phyloP scores from a whole-genome alignment of 2,888 invertebrate species.

The Alitta virens region DNA sequence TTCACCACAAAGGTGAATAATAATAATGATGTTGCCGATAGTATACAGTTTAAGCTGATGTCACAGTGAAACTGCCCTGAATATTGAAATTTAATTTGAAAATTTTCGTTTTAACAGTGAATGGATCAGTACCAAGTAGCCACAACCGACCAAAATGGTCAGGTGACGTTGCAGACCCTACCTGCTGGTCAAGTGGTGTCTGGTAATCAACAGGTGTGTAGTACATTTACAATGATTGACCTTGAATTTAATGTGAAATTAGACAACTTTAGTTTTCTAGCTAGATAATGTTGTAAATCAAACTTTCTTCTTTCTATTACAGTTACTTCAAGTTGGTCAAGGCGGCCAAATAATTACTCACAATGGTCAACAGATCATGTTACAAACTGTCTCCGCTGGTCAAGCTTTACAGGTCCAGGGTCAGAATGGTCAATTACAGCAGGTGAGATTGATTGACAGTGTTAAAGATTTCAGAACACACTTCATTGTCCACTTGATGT shows the following conservation, averaged over 20 bases:
- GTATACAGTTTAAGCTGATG: too few relatives aligned
- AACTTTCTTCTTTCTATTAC: not conserved
- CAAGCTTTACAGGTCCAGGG: conserved; percentile 59
- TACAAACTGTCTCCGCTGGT: conserved; percentile 66
- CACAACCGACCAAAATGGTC: conserved; percentile 13
- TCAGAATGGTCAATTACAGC: conserved; percentile 17
- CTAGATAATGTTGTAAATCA: too few relatives aligned
- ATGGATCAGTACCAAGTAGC: conserved; percentile 23
- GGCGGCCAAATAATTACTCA: conserved; percentile 33
- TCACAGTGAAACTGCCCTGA: too few relatives aligned
- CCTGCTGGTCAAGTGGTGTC: conserved; percentile 1
- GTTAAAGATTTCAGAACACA: not conserved
- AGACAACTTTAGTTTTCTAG: too few relatives aligned
- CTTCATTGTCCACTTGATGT: not conserved
- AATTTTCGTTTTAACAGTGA: too few relatives aligned
- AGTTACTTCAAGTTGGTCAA: conserved; percentile 31
- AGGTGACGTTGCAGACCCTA: conserved; percentile 6
- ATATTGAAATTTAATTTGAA: too few relatives aligned
- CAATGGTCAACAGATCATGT: conserved; percentile 66
- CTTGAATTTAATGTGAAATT: too few relatives aligned
- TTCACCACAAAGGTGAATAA: too few relatives aligned
- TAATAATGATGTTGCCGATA: too few relatives aligned
- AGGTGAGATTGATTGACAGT: not conserved
- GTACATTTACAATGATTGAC: too few relatives aligned
- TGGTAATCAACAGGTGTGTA: too few relatives aligned